phyloP scores from a whole-genome alignment of 2,113 vertebrate genomes.

The Sinocyclocheilus anshuiensis region DNA sequence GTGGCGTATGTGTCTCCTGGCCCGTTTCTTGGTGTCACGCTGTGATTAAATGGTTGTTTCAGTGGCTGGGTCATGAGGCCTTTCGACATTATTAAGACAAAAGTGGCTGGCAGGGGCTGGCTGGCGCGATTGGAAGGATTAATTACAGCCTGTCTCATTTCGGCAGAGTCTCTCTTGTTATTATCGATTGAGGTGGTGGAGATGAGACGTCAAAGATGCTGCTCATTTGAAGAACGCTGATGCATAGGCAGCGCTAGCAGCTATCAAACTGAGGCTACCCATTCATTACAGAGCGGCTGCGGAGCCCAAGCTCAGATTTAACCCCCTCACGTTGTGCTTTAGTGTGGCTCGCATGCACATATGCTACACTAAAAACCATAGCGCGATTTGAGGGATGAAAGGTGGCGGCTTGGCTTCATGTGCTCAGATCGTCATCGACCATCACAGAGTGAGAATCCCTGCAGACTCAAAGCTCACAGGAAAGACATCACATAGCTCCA shows the following conservation, averaged over 20 bases:
- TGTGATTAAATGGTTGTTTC: conserved; percentile 43
- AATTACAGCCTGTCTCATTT: conserved; percentile 52
- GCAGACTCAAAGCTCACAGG: neutral
- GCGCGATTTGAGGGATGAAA: conserved; percentile 3
- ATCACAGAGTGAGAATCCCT: neutral
- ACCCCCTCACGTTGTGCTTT: neutral
- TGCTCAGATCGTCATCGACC: neutral
- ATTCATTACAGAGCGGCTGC: conserved; percentile 19
- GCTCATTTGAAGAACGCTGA: conserved; percentile 29
- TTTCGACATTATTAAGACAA: conserved; percentile 40
- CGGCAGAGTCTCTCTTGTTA: conserved; percentile 46
- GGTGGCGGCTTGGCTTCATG: neutral
- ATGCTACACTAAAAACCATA: neutral
- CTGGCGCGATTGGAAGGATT: conserved; percentile 44
- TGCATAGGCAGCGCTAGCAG: conserved; percentile 37
- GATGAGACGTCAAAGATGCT: conserved; percentile 34
- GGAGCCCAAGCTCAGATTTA: conserved; percentile 26
- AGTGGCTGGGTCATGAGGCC: conserved; percentile 44
- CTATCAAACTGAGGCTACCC: neutral
- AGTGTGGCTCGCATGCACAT: neutral
- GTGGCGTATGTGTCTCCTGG: conserved; percentile 37
- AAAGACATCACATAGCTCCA: neutral
- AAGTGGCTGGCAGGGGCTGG: conserved; percentile 31
- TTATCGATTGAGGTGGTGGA: conserved; percentile 41
- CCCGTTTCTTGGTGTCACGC: conserved; percentile 31